Evolutionary conservation across 1,140 invertebrate species (phyloP), one percentile per base, ranked within the genome.

Genomic region (Contarinia nasturtii): DNA sequence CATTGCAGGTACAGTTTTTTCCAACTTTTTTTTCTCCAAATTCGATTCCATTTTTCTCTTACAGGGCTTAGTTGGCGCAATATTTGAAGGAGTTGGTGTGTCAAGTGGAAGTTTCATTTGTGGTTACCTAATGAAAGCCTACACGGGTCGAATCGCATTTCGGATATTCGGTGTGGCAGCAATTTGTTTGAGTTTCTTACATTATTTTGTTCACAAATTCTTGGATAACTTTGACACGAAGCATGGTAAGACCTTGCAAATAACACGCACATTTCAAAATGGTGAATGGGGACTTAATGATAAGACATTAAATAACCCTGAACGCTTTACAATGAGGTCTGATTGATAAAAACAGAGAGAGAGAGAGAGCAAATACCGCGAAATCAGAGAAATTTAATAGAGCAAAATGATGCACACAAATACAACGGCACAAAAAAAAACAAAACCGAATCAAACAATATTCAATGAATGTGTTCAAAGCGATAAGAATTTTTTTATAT

Each of bases 21-120:
- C 15, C 22, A 14, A 42, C 17, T 45, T 11, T 38, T 17, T 20
- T 2, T 17, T 12, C 40, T 14, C 21, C 2, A 3, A 22, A 3
- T 10, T 4, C 14, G 15, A 18, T 27, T 27, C 4, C 10, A 10
- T 3, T 27, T 46, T 45, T 40, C 33, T 20, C 19, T 54, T 60
- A 52, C 69, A 88, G 71, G 86, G 85, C 47, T 66, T 91, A 19
- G 76, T 88, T 19, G 84, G 86, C 19, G 85, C 82, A 33, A 68
- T 86, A 44, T 91, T 89, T 59, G 86, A 90, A 70, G 86, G 86
- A 18, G 69, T 89, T 7, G 86, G 85, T 21, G 79, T 82, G 1
- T 79, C 84, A 1, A 58, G 76, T 2, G 84, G 85, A 8, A 86
- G 80, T 62, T 72, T 84, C 14, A 63, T 85, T 40, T 82, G 76